These are phyloP conservation scores for Ormyrus pomaceus DNA, from an alignment of 2,888 invertebrate genomes.

Conservation along the genomic window DNA sequence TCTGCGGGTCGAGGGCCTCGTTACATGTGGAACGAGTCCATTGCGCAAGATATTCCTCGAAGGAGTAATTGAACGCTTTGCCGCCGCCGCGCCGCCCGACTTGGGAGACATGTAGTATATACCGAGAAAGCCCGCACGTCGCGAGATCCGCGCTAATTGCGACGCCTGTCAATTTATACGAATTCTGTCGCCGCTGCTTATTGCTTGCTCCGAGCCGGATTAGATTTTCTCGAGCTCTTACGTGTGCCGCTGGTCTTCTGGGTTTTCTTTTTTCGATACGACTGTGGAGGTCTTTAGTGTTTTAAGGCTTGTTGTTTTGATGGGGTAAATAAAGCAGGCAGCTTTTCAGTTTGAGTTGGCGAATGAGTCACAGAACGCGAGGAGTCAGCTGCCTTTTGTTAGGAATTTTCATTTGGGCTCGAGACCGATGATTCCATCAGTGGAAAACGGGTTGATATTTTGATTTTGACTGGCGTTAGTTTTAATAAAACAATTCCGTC, in stretches of 20 bases:
- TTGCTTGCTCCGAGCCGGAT: background rate
- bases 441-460: no score
- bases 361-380: no score
- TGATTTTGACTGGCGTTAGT: no score
- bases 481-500: no score
- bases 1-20: conserved; percentile 10
- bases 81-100: background rate
- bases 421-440: no score
- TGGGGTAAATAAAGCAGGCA: background rate
- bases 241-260: background rate
- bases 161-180: conserved; percentile 52
- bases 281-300: background rate
- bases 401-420: no score
- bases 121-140: conserved; percentile 37
- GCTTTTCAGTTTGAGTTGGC: background rate
- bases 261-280: background rate
- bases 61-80: conserved; percentile 42
- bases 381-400: no score
- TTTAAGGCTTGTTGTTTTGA: background rate
- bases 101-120: background rate
- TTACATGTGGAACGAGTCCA: background rate
- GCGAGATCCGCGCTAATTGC: conserved; percentile 41
- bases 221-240: conserved; percentile 10
- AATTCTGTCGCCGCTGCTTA: conserved; percentile 28
- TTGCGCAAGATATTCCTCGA: conserved; percentile 52